phyloP scores from a whole-genome alignment of 2,797 vertebrate genomes.

The Enteromius radiatus region DNA sequence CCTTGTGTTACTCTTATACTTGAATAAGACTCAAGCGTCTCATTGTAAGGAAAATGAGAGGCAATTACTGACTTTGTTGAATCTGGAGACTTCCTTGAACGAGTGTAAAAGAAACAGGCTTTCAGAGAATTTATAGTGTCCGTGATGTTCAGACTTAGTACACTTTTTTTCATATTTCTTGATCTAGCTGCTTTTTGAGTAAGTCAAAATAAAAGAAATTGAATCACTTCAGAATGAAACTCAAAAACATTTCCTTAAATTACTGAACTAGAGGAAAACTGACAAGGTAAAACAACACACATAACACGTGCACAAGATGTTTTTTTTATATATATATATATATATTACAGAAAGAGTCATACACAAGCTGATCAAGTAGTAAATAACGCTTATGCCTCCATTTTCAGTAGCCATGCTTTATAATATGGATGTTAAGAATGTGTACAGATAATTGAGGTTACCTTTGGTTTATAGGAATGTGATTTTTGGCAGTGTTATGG shows the following conservation, averaged over 20 bases:
- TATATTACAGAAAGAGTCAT: conserved; percentile 10
- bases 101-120: background rate
- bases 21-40: background rate
- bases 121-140: background rate
- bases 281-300: background rate
- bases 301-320: background rate
- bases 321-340: too few species aligned
- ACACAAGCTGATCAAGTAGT: background rate
- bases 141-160: background rate
- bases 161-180: background rate
- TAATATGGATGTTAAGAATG: background rate
- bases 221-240: background rate
- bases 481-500: background rate
- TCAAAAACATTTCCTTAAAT: background rate
- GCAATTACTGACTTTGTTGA: background rate
- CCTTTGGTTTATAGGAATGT: background rate
- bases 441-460: background rate
- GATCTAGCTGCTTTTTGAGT: background rate
- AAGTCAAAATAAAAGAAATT: too few species aligned
- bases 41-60: background rate
- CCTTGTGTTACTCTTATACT: background rate
- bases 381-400: background rate
- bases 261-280: background rate
- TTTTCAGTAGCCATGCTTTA: conserved; percentile 4
- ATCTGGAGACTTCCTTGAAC: background rate